Evolutionary conservation across 2,797 vertebrate genomes (phyloP), one percentile per base, ranked within the genome.

Genomic region (Melanotaenia trifasciata): DNA sequence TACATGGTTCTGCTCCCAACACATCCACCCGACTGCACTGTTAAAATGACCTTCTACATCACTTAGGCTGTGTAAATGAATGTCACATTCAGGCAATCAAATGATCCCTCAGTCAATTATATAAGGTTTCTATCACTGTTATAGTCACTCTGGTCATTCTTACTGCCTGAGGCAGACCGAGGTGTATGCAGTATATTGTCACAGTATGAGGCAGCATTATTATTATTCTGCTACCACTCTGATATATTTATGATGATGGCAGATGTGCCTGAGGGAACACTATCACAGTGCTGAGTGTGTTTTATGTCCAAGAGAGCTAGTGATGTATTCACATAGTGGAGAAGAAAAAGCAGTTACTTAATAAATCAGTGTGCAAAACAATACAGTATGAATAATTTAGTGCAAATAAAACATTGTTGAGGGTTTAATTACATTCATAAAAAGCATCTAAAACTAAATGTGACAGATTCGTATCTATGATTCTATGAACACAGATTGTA

Each of bases 241-340:
- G 67, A 79, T 83, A 60, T 84, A 79, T 89, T 87, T 89, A 89
- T 77, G 86, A 88, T 78, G 81, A 83, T 75, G 83, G 78, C 70
- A 67, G 75, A 77, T 58, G 61, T 22, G 81, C 89, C 83, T 54
- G 70, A 86, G 85, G 87, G 72, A 78, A 81, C 11, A 14, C 67
- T 51, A 30, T 66, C 73, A 74, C 72, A 35, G 45, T 9, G 58
- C 51, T 58, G 77, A 70, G 75, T 45, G 51, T 67, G 57, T 81
- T 92, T 90, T 85, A 90, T 86, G 72, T 62, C 63, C 58, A 26
- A 71, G 36, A 73, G 70, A 78, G 54, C 67, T 14, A 8, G 20
- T 70, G 30, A 68, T 64, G 3, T 51, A 65, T 67, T 62, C 40
- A 40, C 36, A 16, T 61, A 20, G 51, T 36, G 67, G 12, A 6